Evolutionary conservation across 2,888 invertebrate species (phyloP).

Genomic region (Thymelicus acteon): DNA sequence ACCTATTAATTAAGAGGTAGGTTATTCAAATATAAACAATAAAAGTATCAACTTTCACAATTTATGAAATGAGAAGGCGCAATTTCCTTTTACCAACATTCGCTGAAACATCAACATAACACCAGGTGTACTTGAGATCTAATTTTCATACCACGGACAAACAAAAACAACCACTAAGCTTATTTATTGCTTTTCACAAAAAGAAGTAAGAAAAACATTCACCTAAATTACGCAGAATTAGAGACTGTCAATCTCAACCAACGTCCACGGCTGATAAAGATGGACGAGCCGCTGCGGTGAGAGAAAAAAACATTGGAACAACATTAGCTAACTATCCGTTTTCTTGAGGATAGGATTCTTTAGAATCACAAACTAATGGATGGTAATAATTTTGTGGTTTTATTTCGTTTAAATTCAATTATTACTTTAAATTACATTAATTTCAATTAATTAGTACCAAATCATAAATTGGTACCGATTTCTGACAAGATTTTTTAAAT

Average conservation of each 20-base stretch:
- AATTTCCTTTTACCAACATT: no score
- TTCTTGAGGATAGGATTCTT: constrained; percentile 6
- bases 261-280: constrained; percentile 48
- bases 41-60: no score
- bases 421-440: no score
- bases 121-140: not conserved
- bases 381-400: not conserved
- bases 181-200: not conserved
- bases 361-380: not conserved
- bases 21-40: no score
- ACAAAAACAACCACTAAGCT: not conserved
- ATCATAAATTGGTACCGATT: no score
- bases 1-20: no score
- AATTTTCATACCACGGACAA: not conserved
- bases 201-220: not conserved
- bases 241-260: constrained; percentile 48
- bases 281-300: constrained; percentile 36
- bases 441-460: no score
- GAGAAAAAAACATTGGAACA: constrained; percentile 39
- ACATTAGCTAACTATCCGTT: constrained; percentile 30
- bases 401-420: no score
- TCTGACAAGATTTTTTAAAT: no score
- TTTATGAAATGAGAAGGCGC: no score
- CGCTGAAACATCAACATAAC: constrained; percentile 16
- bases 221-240: constrained; percentile 47